A percentile compares a stretch with the other conserved stretches of the same genome.
Evolutionary conservation across 2,797 vertebrate species (phyloP).

Genomic region (Staurois parvus): DNA sequence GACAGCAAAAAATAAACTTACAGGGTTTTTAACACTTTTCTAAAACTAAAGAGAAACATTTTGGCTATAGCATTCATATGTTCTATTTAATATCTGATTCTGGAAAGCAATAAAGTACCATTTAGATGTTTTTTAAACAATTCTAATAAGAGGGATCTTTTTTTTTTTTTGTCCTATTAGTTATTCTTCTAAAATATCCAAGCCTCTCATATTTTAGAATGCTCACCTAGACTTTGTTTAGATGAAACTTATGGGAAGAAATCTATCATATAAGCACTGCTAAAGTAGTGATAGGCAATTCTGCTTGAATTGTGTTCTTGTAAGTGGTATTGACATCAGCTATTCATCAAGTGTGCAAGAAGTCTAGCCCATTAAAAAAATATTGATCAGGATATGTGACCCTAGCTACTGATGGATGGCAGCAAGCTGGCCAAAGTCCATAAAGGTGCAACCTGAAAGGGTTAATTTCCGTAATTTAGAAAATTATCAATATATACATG

Average conservation of each 20-base stretch:
- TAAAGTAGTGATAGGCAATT: conserved; percentile 50
- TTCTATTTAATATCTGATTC: no score
- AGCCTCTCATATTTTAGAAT: not conserved
- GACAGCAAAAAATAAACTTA: no score
- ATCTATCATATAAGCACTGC: conserved; percentile 45
- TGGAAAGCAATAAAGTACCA: no score
- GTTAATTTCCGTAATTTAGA: not conserved
- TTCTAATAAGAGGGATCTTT: not conserved
- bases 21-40: no score
- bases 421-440: not conserved
- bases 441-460: not conserved
- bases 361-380: conserved; percentile 57
- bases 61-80: no score
- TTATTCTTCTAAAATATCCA: not conserved
- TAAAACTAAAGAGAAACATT: no score
- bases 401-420: conserved; percentile 44
- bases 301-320: conserved; percentile 50
- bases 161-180: no score
- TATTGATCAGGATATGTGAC: conserved; percentile 58
- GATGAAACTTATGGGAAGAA: conserved; percentile 40
- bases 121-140: not conserved
- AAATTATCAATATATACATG: no score
- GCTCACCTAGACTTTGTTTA: conserved; percentile 18
- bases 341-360: conserved; percentile 56
- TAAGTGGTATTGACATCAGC: conserved; percentile 54